Base-by-base conservation (phyloP, 2,888 invertebrate species). In the Pseudolycoriella hygida region DNA sequence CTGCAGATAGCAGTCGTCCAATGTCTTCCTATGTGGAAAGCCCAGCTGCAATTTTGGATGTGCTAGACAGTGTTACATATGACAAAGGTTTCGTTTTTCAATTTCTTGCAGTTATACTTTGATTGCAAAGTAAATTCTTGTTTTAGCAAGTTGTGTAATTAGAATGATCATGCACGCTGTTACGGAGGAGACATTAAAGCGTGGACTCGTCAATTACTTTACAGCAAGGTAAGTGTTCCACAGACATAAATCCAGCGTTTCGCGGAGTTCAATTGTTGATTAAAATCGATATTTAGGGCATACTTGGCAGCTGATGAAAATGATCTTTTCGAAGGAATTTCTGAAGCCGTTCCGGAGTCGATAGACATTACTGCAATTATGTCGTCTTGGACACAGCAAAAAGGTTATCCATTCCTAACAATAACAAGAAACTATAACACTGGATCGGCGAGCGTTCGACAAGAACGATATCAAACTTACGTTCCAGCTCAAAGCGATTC, bases 51-150 rank as follows among this genome's bases (percentile, higher is more conserved):
- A 87, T 90, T 43, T 75, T 75, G 43, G 77, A 80, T 50, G 81
- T 85, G 11, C 89, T 87, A 53, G 86, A 88, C 56, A 72, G 77
- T 42, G 87, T 93, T 51, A 86, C 89, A 0, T 93, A 93, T 58
- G 77, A 77, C 32, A 93, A 93, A 75, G 85, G 89, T 11, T 88
- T 8, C 79, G 85, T 19, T 3, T n/a, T 12, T 12, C 12, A n/a
- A 18, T 5, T 18, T 34, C n/a, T 14, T 34, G 34, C n/a, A 18
- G 18, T 6, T 40, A 12, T 4, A 17, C 2, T 17, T 18, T 18
- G n/a, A 40, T 3, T 40, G 12, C n/a, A n/a, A n/a, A n/a, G n/a
- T 15, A 17, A 15, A 18, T 40, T 40, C 17, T 43, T 40, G 34
- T 60, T 57, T 1, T 56, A 70, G 70, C 70, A 49, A 69, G 68